These are phyloP conservation scores for Slavum lentiscoides DNA, from an alignment of 2,888 invertebrate species.

Conservation along the genomic window DNA sequence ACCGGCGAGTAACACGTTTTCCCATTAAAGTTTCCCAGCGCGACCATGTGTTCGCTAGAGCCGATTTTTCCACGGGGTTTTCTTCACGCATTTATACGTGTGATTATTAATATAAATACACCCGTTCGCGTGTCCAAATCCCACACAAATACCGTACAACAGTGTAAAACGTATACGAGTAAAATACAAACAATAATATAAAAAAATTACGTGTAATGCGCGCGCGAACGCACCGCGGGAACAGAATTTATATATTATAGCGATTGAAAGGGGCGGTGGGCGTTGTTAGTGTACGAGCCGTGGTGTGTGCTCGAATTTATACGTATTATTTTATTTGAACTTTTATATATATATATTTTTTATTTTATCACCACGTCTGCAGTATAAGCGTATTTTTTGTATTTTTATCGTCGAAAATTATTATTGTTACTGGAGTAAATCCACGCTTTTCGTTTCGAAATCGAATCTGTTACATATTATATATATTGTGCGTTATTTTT, in stretches of 20 bases:
- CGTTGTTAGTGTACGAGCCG: no score
- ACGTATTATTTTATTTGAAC: no score
- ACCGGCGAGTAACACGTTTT: constrained; percentile 29
- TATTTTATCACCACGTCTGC: no score
- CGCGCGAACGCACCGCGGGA: background rate
- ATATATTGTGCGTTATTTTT: no score
- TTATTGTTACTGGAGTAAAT: no score
- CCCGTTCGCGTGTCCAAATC: no score
- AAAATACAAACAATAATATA: background rate
- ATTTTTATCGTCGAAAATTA: no score
- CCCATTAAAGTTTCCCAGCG: constrained; percentile 18
- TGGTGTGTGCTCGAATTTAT: no score
- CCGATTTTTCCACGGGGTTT: constrained; percentile 8
- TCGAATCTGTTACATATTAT: no score
- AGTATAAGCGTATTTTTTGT: no score
- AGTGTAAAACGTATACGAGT: background rate
- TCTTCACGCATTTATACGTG: background rate
- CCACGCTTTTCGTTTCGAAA: no score
- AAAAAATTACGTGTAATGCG: background rate
- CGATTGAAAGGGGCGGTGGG: background rate
- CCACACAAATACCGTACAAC: background rate
- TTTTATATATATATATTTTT: no score
- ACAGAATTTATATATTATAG: background rate
- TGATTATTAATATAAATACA: constrained; percentile 7
- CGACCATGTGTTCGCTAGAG: constrained; percentile 7